Evolutionary conservation across 2,113 vertebrate species (phyloP).

Genomic region (Uropsilus gracilis): DNA sequence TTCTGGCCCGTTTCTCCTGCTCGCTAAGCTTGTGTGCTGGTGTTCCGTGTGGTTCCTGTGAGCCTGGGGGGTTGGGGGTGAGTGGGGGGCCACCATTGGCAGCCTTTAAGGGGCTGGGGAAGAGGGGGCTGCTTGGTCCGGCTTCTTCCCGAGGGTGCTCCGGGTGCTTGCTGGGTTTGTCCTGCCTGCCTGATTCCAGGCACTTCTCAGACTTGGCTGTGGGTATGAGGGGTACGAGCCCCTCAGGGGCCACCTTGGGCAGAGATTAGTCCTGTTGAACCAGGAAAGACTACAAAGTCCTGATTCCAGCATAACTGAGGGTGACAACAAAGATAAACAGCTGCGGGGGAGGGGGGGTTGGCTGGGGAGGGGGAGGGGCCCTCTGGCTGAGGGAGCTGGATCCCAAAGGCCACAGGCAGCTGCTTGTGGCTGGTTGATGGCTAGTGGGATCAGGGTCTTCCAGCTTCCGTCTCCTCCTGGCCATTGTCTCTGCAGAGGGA

Average conservation of each 20-base stretch:
- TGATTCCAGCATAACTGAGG: neutral
- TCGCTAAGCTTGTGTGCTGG: neutral
- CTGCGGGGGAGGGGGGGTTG: no score
- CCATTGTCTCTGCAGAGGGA: neutral
- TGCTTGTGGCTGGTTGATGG: fast-evolving
- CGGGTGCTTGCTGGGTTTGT: no score
- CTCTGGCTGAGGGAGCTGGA: neutral
- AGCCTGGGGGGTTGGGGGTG: neutral
- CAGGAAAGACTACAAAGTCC: neutral
- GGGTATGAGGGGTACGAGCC: neutral
- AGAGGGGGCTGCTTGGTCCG: neutral
- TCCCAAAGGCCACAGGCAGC: neutral
- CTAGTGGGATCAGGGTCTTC: neutral
- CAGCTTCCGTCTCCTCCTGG: neutral
- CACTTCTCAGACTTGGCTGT: neutral
- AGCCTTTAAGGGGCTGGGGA: neutral
- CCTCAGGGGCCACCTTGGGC: neutral
- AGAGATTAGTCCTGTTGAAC: neutral
- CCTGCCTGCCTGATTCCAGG: neutral
- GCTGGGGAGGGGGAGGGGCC: neutral
- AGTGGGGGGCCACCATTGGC: neutral
- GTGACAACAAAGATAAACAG: neutral
- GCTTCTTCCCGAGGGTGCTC: neutral
- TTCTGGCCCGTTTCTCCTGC: neutral
- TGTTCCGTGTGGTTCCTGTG: neutral